These are phyloP conservation scores for Dendrocopos noguchii DNA, from an alignment of 2,113 vertebrate species.

Conservation along the genomic window DNA sequence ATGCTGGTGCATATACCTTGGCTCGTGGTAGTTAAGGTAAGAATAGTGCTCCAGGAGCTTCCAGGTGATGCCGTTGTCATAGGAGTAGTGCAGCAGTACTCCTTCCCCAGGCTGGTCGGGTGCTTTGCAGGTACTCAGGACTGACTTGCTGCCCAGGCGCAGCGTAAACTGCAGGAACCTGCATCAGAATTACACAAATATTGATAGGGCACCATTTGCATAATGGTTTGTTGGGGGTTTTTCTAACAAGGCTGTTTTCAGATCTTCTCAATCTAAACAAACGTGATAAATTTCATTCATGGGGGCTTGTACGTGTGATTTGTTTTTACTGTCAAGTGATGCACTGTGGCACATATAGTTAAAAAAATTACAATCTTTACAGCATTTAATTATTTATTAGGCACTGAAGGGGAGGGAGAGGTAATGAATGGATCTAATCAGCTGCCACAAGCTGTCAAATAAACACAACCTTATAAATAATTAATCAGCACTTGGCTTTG, in stretches of 20 bases:
- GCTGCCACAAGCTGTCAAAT: conserved; percentile 82
- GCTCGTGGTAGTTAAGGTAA: conserved; percentile 95
- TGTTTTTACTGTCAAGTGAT: conserved; percentile 53
- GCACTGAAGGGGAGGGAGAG: conserved; percentile 67
- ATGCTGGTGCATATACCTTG: conserved; percentile 79
- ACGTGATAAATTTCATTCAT: conserved; percentile 27
- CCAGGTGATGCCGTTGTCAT: conserved; percentile 97
- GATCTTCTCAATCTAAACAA: conserved; percentile 38
- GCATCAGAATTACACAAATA: conserved; percentile 1
- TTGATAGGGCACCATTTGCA: neutral
- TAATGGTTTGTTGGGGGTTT: neutral
- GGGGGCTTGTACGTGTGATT: neutral
- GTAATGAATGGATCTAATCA: conserved; percentile 77
- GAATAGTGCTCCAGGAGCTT: conserved; percentile 94
- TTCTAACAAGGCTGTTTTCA: neutral
- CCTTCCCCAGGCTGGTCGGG: conserved; percentile 95
- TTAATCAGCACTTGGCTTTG: conserved; percentile 77
- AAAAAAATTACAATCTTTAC: conserved; percentile 76
- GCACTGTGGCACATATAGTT: conserved; percentile 38
- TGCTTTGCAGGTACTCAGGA: conserved; percentile 93
- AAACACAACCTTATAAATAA: conserved; percentile 82
- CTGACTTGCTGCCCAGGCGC: conserved; percentile 92
- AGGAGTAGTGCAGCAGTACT: conserved; percentile 93
- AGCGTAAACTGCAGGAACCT: conserved; percentile 97
- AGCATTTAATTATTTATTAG: conserved; percentile 81